Evolutionary conservation across 2,888 invertebrate species (phyloP).

Genomic region (Myopa tessellatipennis): DNA sequence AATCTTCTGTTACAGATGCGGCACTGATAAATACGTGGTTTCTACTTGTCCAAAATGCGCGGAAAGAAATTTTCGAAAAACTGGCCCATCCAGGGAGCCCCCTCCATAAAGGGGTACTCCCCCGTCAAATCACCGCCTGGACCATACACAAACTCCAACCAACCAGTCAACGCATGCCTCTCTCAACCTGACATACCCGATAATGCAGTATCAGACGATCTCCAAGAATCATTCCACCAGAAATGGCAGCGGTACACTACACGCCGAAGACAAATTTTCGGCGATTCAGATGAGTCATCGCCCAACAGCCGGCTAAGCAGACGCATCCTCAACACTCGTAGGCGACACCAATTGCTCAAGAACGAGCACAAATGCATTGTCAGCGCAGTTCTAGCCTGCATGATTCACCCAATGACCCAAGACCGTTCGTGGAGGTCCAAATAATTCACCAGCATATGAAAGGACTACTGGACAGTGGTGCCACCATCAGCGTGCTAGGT

Average conservation of each 20-base stretch:
- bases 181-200: neutral
- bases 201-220: neutral
- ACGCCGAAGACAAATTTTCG: neutral
- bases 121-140: neutral
- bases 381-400: too few relatives aligned
- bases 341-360: neutral
- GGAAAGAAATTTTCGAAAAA: neutral
- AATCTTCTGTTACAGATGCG: conserved; percentile 14
- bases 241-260: neutral
- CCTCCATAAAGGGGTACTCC: neutral
- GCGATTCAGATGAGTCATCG: neutral
- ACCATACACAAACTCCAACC: neutral
- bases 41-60: too few relatives aligned
- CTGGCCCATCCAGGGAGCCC: neutral
- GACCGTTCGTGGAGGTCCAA: conserved; percentile 1
- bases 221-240: neutral
- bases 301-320: neutral
- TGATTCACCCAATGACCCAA: neutral
- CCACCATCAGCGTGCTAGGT: neutral
- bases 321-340: neutral
- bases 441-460: neutral
- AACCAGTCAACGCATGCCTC: neutral
- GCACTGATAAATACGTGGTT: conserved; percentile 3
- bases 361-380: neutral
- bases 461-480: neutral